Percentiles rank a stretch among this genome's conserved stretches.
phyloP scores from a whole-genome alignment of 2,113 vertebrate species.

The Conger conger region DNA sequence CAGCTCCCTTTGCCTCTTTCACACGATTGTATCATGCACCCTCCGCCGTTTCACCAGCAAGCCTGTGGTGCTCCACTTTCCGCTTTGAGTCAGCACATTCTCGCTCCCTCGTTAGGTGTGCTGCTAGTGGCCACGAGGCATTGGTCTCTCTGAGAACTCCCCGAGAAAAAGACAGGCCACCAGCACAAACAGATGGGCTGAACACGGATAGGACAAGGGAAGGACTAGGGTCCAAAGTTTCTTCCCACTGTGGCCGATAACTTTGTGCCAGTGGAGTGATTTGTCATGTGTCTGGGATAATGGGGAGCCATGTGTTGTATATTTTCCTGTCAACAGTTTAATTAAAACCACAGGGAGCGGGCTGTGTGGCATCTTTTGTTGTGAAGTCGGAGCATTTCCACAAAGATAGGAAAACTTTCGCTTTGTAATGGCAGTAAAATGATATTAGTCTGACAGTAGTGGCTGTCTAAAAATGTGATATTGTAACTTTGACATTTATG shows the following conservation, averaged over 20 bases:
- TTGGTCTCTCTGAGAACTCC: neutral
- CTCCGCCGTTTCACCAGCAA: neutral
- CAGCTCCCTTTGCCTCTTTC: constrained; percentile 3
- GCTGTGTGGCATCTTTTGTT: neutral
- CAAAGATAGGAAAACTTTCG: neutral
- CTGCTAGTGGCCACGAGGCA: neutral
- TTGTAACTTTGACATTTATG: neutral
- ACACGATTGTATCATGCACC: neutral
- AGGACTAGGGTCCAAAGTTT: neutral
- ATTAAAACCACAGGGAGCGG: neutral
- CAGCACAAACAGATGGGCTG: neutral
- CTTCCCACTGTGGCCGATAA: constrained; percentile 4
- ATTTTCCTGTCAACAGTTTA: neutral
- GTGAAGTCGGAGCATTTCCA: neutral
- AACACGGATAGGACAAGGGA: neutral
- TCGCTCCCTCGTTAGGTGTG: neutral
- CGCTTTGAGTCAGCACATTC: constrained; percentile 25
- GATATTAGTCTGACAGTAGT: neutral
- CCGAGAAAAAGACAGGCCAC: constrained; percentile 2
- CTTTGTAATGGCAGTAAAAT: neutral
- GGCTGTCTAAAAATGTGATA: neutral
- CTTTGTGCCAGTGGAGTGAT: neutral
- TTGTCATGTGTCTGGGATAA: neutral
- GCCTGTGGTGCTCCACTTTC: neutral
- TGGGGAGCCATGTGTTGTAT: neutral